Evolutionary conservation across 2,797 vertebrate species (phyloP), one percentile per base, ranked within the genome.

Genomic region (Myotis planiceps): DNA sequence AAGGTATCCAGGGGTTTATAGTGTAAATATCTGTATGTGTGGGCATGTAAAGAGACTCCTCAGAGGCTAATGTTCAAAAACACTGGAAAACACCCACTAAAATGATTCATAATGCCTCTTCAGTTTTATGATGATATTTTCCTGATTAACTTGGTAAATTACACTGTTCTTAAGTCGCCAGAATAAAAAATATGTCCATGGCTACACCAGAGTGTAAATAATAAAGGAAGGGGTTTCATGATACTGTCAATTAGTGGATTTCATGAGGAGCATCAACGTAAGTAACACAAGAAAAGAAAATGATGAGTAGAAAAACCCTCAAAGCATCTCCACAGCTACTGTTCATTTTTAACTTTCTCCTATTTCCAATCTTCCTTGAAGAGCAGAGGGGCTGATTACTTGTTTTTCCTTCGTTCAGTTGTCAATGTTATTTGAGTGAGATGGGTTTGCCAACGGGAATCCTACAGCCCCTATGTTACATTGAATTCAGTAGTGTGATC

Each of bases 81-180:
- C 83, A 74, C 79, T 92, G 74, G 75, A 92, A 92, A 93, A 88
- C 51, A 92, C 45, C 51, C 84, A 79, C 80, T 79, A 34, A 78
- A 86, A 90, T 96, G 89, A 71, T 84, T 83, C 29, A 27, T 58
- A 83, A 94, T 88, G 68, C 66, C 65, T 85, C 87, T 90, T 92
- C 80, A 72, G 51, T 85, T 72, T 93, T 82, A 82, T 85, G 63
- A 89, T 49, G 81, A n/a, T 65, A 72, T 88, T 97, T 96, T 90
- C 47, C 84, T 97, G 87, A 95, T 95, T 96, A 87, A 88, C 66
- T 94, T 92, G 37, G 74, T 92, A 90, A 94, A 97, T 95, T 68
- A 94, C 92, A 58, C 58, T 85, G 25, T 78, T 96, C 74, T 82
- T 92, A 88, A 92, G 45, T 84, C 39, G 27, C 86, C 80, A 95